Conservation (phyloP, 1,140 invertebrate species). For the Scaptodrosophila lebanonensis region DNA sequence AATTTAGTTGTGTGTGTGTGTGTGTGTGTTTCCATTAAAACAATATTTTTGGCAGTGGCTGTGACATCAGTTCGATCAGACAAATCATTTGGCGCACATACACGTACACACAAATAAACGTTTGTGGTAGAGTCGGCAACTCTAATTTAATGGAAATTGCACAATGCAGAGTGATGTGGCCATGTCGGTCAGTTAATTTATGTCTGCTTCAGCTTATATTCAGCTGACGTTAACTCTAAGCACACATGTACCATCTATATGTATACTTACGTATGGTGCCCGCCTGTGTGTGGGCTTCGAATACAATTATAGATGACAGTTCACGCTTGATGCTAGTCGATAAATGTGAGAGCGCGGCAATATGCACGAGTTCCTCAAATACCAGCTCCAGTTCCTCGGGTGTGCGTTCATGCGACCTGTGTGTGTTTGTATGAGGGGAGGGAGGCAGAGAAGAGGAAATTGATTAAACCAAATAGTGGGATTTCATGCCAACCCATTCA, state of each 20-base stretch:
- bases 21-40: too few relatives aligned
- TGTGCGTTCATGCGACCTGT: slow-evolving; percentile 85
- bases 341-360: slow-evolving; percentile 88
- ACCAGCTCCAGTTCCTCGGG: slow-evolving; percentile 89
- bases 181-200: too few relatives aligned
- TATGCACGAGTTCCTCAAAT: slow-evolving; percentile 90
- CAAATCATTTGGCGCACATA: too few relatives aligned
- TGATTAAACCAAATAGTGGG: slow-evolving; percentile 23
- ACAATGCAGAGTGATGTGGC: too few relatives aligned
- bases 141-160: slow-evolving; percentile 1
- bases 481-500: slow-evolving; percentile 14
- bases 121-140: too few relatives aligned
- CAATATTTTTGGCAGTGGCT: too few relatives aligned
- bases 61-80: too few relatives aligned
- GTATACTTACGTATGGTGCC: slow-evolving; percentile 87
- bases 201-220: not conserved
- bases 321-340: slow-evolving; percentile 91
- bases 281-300: slow-evolving; percentile 88
- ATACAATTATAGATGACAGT: slow-evolving; percentile 87
- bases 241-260: not conserved
- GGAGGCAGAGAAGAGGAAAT: slow-evolving; percentile 1
- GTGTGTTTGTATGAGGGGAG: slow-evolving; percentile 4
- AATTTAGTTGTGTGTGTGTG: too few relatives aligned
- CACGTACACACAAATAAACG: too few relatives aligned
- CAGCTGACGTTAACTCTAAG: too few relatives aligned